A percentile compares a stretch with the other conserved stretches of the same genome.
phyloP scores from a whole-genome alignment of 2,888 invertebrate species.

The Heliconius sara region DNA sequence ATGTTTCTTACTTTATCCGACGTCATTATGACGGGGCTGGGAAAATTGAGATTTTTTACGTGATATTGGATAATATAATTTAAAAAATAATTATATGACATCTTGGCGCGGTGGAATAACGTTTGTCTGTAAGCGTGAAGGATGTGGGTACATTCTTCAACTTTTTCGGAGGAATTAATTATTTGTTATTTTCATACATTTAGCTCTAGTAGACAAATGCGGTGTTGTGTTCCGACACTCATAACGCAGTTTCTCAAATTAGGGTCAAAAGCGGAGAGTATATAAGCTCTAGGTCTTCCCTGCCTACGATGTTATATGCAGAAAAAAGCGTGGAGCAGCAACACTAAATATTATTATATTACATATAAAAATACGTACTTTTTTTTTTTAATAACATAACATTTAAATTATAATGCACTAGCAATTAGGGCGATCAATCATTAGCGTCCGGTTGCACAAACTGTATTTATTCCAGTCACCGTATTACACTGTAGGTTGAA shows the following conservation, averaged over 20 bases:
- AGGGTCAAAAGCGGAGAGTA: background rate
- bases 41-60: background rate
- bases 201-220: no score
- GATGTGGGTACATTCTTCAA: no score
- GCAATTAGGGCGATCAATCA: slow-evolving; percentile 15
- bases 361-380: background rate
- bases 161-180: no score
- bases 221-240: background rate
- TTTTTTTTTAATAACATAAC: background rate
- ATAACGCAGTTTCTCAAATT: background rate
- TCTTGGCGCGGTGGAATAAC: no score
- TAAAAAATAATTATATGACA: no score
- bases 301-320: background rate
- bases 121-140: no score
- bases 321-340: background rate
- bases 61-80: no score
- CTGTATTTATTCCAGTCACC: background rate
- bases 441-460: slow-evolving; percentile 22
- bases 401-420: background rate
- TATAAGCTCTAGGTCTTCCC: background rate
- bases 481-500: slow-evolving; percentile 9
- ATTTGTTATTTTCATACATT: no score
- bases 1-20: background rate
- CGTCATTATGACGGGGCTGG: background rate
- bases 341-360: background rate